Evolutionary conservation across 2,113 vertebrate species (phyloP).

Genomic region (Hippoglossus stenolepis): DNA sequence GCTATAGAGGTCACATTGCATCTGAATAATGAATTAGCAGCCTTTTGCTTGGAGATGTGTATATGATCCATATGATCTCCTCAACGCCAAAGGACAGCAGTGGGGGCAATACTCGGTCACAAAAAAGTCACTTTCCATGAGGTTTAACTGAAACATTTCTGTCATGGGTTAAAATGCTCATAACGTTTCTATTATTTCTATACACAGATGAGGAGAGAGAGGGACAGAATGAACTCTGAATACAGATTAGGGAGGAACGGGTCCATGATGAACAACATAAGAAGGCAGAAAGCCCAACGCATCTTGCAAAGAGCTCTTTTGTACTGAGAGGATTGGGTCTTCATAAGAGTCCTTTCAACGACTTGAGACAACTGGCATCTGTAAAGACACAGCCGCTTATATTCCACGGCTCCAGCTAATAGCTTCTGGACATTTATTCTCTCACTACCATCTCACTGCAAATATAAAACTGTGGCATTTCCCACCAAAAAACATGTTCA

Average conservation of each 20-base stretch:
- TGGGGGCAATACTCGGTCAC: not conserved
- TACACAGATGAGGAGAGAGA: conserved; percentile 26
- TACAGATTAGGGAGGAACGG: conserved; percentile 51
- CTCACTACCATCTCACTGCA: conserved; percentile 14
- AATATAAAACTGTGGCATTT: conserved; percentile 8
- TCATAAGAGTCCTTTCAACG: conserved; percentile 60
- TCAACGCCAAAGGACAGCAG: not conserved
- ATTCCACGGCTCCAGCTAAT: conserved; percentile 38
- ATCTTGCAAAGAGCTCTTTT: conserved; percentile 33
- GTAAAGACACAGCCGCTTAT: conserved; percentile 40
- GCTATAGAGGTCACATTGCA: conserved; percentile 7
- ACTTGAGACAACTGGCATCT: conserved; percentile 47
- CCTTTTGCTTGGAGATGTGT: not conserved
- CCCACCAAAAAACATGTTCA: conserved; percentile 11
- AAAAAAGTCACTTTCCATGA: conserved; percentile 17
- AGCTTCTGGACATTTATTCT: conserved; percentile 32
- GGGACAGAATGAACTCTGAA: conserved; percentile 45
- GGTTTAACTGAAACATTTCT: conserved; percentile 37
- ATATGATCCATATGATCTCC: not conserved
- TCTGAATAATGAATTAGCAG: conserved; percentile 12
- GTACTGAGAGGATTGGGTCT: conserved; percentile 52
- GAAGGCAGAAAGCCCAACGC: conserved; percentile 36
- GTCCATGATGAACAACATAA: conserved; percentile 53
- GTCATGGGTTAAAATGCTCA: conserved; percentile 22
- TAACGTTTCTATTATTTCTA: conserved; percentile 42